Evolutionary conservation across 2,888 invertebrate species (phyloP).

Genomic region (Apamea anceps): DNA sequence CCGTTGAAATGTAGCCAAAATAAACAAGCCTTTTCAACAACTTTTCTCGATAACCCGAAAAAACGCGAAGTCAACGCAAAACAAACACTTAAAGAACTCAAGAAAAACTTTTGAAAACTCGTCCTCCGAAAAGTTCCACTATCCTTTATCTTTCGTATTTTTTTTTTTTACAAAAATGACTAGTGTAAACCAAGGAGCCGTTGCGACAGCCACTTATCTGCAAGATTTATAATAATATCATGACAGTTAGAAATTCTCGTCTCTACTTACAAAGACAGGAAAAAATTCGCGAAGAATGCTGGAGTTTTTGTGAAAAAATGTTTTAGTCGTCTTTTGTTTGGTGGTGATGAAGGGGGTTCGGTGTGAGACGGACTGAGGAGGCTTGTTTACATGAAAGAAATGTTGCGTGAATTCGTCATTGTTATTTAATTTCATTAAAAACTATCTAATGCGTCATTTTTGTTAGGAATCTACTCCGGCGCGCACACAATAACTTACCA

Average conservation of each 20-base stretch:
- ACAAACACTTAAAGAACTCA: conserved; percentile 33
- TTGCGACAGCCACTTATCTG: conserved; percentile 64
- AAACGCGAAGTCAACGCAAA: not conserved
- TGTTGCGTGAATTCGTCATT: not conserved
- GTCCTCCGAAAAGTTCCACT: conserved; percentile 35
- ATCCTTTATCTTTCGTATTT: conserved; percentile 47
- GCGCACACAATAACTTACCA: not conserved
- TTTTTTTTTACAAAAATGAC: conserved; percentile 56
- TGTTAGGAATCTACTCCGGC: not conserved
- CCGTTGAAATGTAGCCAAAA: not conserved
- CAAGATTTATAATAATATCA: conserved; percentile 67
- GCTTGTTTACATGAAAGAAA: conserved; percentile 12
- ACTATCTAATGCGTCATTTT: not conserved
- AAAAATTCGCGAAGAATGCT: conserved; percentile 42
- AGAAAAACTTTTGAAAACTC: conserved; percentile 41
- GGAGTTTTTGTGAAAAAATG: conserved; percentile 44
- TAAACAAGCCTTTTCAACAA: not conserved
- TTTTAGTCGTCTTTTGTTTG: conserved; percentile 54
- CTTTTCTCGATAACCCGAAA: conserved; percentile 10
- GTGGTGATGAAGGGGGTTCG: conserved; percentile 23
- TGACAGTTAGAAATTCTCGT: conserved; percentile 65
- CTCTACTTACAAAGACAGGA: conserved; percentile 62
- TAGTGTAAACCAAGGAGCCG: conserved; percentile 64
- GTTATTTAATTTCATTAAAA: not conserved
- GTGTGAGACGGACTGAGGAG: conserved; percentile 8